These are phyloP conservation scores for Accipiter virgatus DNA, from an alignment of 2,113 vertebrate species.

Conservation along the genomic window DNA sequence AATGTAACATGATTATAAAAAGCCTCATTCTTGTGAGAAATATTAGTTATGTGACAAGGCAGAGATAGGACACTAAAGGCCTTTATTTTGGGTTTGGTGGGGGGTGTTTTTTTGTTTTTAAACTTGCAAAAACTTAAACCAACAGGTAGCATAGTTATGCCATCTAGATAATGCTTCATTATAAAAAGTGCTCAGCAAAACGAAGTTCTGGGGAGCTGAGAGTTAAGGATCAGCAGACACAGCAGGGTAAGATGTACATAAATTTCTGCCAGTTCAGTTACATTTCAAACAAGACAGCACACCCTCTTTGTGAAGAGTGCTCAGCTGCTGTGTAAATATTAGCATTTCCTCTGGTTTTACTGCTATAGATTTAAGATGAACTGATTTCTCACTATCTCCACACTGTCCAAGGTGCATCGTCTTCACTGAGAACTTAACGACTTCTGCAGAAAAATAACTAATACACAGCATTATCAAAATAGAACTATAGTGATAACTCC, in stretches of 20 bases:
- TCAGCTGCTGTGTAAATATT: background rate
- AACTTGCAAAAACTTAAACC: background rate
- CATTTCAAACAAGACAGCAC: background rate
- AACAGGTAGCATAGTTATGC: background rate
- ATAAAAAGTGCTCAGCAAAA: background rate
- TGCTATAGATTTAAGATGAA: background rate
- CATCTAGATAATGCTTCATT: background rate
- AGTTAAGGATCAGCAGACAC: background rate
- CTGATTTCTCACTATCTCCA: background rate
- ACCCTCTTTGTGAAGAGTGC: background rate
- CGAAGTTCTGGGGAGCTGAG: background rate
- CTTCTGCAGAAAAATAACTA: background rate
- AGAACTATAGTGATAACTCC: background rate
- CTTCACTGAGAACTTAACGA: background rate
- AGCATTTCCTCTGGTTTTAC: background rate
- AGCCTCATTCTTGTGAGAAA: background rate
- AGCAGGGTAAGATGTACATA: background rate
- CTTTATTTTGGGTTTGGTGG: background rate
- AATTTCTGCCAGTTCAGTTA: background rate
- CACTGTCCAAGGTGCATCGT: background rate
- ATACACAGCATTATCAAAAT: background rate
- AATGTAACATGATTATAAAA: background rate
- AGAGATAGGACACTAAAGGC: background rate
- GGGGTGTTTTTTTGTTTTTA: background rate
- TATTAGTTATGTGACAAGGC: background rate